Evolutionary conservation across 1,140 invertebrate species (phyloP).

Genomic region (Dufourea novaeangliae): DNA sequence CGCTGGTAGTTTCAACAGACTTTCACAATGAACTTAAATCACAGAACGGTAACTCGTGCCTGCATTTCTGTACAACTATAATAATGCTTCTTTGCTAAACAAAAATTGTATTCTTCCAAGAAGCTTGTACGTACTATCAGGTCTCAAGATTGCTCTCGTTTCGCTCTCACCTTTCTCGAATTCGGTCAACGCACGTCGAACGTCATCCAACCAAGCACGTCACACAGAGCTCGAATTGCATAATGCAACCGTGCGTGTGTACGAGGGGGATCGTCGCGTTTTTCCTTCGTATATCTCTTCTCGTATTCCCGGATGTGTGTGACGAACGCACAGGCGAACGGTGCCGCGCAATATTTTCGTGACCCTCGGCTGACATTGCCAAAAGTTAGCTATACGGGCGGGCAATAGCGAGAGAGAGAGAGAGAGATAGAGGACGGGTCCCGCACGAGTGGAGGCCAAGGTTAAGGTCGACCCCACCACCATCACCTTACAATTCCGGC

Average conservation of each 20-base stretch:
- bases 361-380: constrained; percentile 74
- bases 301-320: background rate
- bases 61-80: too few species aligned
- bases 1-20: too few species aligned
- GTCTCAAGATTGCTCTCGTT: background rate
- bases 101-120: too few species aligned
- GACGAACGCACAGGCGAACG: background rate
- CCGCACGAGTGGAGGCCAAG: constrained; percentile 67
- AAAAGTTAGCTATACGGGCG: constrained; percentile 72
- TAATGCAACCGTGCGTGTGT: constrained; percentile 23
- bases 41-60: too few species aligned
- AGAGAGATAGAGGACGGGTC: constrained; percentile 42
- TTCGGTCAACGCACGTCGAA: constrained; percentile 28
- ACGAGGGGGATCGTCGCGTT: too few species aligned
- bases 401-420: too few species aligned
- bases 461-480: constrained; percentile 65
- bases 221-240: constrained; percentile 30
- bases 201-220: background rate
- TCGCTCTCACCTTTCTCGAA: background rate
- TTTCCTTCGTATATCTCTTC: too few species aligned
- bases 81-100: too few species aligned
- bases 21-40: too few species aligned
- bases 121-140: too few species aligned
- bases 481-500: background rate
- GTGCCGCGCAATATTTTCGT: constrained; percentile 67